Conservation (phyloP, 2,888 invertebrate genomes). For the Diarsia mendica region DNA sequence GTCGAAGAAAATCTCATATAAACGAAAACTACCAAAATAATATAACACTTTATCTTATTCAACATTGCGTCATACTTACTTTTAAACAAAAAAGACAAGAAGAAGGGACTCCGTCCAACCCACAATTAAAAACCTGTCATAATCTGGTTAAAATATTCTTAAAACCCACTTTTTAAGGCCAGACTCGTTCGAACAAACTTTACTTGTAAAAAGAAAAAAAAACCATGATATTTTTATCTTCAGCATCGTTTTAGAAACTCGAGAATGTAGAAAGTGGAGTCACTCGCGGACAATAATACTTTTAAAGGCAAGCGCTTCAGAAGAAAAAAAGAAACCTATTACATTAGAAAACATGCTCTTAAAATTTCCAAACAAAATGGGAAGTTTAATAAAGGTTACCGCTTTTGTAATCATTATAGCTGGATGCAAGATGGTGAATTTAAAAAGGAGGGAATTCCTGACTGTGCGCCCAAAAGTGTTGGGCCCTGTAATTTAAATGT, state of each 20-base stretch:
- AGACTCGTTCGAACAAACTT: slow-evolving; percentile 37
- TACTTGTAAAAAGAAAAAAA: slow-evolving; percentile 35
- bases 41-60: background rate
- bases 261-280: slow-evolving; percentile 48
- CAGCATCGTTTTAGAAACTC: slow-evolving; percentile 48
- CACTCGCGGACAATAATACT: slow-evolving; percentile 59
- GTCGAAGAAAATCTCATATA: background rate
- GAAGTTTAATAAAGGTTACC: slow-evolving; percentile 65
- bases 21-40: background rate
- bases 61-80: background rate
- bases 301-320: slow-evolving; percentile 41
- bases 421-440: slow-evolving; percentile 62
- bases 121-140: slow-evolving; percentile 13
- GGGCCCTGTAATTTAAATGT: slow-evolving; percentile 68
- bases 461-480: slow-evolving; percentile 57
- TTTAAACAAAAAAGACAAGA: background rate
- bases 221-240: slow-evolving; percentile 41
- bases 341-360: slow-evolving; percentile 51
- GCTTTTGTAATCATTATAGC: slow-evolving; percentile 65
- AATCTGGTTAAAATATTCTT: slow-evolving; percentile 29
- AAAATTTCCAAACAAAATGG: slow-evolving; percentile 56
- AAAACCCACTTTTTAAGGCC: slow-evolving; percentile 12
- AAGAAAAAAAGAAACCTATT: slow-evolving; percentile 51
- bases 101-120: slow-evolving; percentile 1
- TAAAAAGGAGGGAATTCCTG: slow-evolving; percentile 56